Evolutionary conservation across 2,888 invertebrate genomes (phyloP).

Genomic region (Mimas tiliae): DNA sequence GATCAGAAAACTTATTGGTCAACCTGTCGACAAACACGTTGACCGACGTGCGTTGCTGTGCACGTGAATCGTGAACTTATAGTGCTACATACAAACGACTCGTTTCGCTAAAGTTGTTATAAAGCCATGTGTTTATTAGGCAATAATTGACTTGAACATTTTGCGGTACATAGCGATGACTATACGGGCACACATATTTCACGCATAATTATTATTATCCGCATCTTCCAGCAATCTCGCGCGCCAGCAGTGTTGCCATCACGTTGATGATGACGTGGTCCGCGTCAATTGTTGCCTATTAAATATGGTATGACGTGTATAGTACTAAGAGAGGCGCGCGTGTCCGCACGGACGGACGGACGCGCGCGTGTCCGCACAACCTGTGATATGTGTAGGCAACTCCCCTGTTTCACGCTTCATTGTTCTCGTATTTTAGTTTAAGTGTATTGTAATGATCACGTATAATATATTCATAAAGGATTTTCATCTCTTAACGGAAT

Average conservation of each 20-base stretch:
- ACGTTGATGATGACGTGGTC: neutral
- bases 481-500: neutral
- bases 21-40: too few species aligned
- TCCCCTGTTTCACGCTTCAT: conserved; percentile 43
- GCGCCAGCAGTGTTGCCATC: neutral
- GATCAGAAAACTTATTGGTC: too few species aligned
- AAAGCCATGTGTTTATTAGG: neutral
- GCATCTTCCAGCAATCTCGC: too few species aligned
- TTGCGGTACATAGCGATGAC: too few species aligned
- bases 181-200: too few species aligned
- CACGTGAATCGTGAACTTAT: too few species aligned
- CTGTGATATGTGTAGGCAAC: conserved; percentile 70
- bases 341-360: conserved; percentile 40
- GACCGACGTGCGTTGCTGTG: too few species aligned
- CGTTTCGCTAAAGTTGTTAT: neutral
- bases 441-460: neutral
- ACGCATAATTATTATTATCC: too few species aligned
- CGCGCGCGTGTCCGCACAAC: conserved; percentile 48
- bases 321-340: conserved; percentile 21
- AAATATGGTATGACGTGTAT: conserved; percentile 9
- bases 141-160: neutral
- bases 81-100: neutral
- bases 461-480: neutral
- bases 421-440: conserved; percentile 30
- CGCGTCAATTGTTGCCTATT: neutral